Percentiles rank a stretch among this genome's conserved stretches.
phyloP scores from a whole-genome alignment of 2,888 invertebrate species.

The Spodoptera picta region DNA sequence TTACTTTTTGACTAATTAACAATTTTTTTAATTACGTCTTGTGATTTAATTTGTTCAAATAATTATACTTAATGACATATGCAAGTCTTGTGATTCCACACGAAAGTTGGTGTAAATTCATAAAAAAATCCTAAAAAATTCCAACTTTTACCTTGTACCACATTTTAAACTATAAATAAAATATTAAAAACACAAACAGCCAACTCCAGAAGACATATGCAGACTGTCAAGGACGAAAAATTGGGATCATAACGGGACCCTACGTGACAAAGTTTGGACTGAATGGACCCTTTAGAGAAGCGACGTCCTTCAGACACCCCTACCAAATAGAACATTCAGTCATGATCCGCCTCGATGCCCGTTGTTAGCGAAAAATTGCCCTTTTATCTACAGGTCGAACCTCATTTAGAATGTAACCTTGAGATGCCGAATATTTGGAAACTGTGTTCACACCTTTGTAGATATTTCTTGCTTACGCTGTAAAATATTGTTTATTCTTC shows the following conservation, averaged over 20 bases:
- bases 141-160: background rate
- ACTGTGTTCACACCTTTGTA: background rate
- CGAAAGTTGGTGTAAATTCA: no score
- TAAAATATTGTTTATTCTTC: no score
- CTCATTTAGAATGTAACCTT: constrained; percentile 29
- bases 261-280: constrained; percentile 71
- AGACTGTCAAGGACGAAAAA: constrained; percentile 73
- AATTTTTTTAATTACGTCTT: no score
- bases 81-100: no score
- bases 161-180: constrained; percentile 1
- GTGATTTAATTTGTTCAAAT: no score
- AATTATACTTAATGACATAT: no score
- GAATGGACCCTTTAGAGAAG: constrained; percentile 64
- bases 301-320: constrained; percentile 46
- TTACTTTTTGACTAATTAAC: no score
- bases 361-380: constrained; percentile 45
- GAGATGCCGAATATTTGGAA: constrained; percentile 10
- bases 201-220: constrained; percentile 58
- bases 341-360: constrained; percentile 67
- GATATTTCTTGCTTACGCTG: constrained; percentile 7
- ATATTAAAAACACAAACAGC: constrained; percentile 36
- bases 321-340: constrained; percentile 70
- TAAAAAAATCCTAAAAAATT: no score
- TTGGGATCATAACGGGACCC: constrained; percentile 74
- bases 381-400: constrained; percentile 40